Evolutionary conservation across 2,113 vertebrate species (phyloP).

Genomic region (Colius striatus): DNA sequence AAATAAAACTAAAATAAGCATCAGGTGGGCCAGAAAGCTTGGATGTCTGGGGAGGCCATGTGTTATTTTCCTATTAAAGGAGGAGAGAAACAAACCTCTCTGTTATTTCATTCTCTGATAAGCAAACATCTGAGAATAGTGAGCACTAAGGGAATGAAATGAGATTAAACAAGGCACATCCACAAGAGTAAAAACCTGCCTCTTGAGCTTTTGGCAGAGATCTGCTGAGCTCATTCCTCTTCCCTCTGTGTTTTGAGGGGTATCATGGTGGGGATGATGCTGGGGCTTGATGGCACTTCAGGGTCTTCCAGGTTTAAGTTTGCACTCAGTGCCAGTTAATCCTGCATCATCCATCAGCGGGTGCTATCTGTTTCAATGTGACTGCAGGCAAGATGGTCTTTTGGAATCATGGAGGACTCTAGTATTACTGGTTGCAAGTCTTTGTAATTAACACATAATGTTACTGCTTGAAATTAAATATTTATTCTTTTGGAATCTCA

Average conservation of each 20-base stretch:
- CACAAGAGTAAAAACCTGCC: not conserved
- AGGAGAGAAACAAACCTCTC: not conserved
- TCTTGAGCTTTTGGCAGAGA: too few relatives aligned
- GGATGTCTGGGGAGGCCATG: not conserved
- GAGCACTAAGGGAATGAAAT: not conserved
- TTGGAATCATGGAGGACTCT: rapidly evolving
- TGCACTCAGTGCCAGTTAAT: not conserved
- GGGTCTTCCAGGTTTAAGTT: not conserved
- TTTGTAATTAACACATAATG: not conserved
- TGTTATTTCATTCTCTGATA: not conserved
- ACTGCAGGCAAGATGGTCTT: not conserved
- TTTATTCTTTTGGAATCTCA: not conserved
- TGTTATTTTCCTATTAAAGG: not conserved
- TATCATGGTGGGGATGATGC: rapidly evolving
- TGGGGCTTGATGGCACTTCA: not conserved
- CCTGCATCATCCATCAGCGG: not conserved
- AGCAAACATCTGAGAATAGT: not conserved
- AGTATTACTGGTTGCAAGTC: rapidly evolving
- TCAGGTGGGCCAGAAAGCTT: not conserved
- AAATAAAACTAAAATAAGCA: not conserved
- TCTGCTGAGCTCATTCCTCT: not conserved
- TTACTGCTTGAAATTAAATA: not conserved
- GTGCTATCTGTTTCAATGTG: not conserved
- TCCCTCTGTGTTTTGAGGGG: not conserved
- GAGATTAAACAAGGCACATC: not conserved